Percentiles rank a stretch among this genome's conserved stretches.
Conservation (phyloP, 2,888 invertebrate genomes). For the Neuroscelio doddi region DNA sequence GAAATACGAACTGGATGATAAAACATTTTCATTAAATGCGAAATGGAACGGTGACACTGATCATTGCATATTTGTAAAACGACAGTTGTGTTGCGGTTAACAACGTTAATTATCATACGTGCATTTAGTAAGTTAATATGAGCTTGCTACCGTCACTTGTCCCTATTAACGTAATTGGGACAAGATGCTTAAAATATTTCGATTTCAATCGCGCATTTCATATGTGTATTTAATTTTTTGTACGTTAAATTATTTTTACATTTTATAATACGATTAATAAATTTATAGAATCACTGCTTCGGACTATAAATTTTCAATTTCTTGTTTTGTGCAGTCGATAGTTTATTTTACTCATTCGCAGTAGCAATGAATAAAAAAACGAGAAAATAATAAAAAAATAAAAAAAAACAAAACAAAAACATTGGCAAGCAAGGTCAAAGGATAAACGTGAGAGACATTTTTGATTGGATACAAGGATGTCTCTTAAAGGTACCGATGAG, state of each 20-base stretch:
- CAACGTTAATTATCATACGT: slow-evolving; percentile 43
- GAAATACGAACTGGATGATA: slow-evolving; percentile 45
- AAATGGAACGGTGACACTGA: slow-evolving; percentile 18
- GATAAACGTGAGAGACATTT: slow-evolving; percentile 31
- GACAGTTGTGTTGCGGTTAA: slow-evolving; percentile 24
- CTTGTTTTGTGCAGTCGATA: too few species aligned
- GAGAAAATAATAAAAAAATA: too few species aligned
- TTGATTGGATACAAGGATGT: slow-evolving; percentile 25
- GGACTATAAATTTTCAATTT: too few species aligned
- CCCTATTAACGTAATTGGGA: slow-evolving; percentile 49
- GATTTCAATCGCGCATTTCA: slow-evolving; percentile 36
- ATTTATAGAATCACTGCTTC: too few species aligned
- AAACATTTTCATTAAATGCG: slow-evolving; percentile 33
- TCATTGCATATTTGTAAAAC: slow-evolving; percentile 28
- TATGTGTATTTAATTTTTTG: too few species aligned
- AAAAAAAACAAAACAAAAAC: slow-evolving; percentile 47
- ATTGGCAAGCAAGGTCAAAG: slow-evolving; percentile 37
- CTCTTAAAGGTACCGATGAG: slow-evolving; percentile 15
- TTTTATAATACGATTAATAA: too few species aligned
- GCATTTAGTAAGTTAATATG: slow-evolving; percentile 46
- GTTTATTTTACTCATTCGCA: too few species aligned
- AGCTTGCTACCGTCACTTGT: slow-evolving; percentile 45
- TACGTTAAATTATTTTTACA: too few species aligned
- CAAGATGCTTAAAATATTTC: slow-evolving; percentile 46
- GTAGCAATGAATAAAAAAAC: too few species aligned